Percentiles rank a stretch among this genome's conserved stretches.
These are phyloP conservation scores for Ormia ochracea DNA, from an alignment of 2,888 invertebrate genomes.

Conservation along the genomic window DNA sequence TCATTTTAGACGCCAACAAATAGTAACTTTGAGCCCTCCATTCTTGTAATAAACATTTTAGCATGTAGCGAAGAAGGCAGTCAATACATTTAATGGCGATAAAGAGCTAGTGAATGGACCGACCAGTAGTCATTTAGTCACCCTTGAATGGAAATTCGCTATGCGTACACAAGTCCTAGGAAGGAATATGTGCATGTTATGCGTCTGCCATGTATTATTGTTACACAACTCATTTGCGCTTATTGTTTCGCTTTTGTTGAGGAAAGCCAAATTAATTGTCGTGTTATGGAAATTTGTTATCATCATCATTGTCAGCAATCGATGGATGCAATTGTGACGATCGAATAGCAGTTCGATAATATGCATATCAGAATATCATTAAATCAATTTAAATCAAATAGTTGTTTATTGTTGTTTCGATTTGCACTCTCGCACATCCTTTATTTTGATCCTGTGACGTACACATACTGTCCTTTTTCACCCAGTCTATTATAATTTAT, in stretches of 20 bases:
- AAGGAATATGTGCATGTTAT: not conserved
- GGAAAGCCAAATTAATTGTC: constrained; percentile 56
- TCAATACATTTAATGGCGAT: constrained; percentile 21
- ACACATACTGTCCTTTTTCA: not conserved
- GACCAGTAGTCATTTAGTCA: constrained; percentile 11
- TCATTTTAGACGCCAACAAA: not conserved
- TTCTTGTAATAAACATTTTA: constrained; percentile 27
- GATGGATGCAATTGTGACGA: not conserved
- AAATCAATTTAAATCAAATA: constrained; percentile 28
- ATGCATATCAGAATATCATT: constrained; percentile 56
- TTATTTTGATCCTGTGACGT: not conserved
- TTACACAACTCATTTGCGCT: not conserved
- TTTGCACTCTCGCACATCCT: constrained; percentile 27
- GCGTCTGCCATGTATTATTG: constrained; percentile 4
- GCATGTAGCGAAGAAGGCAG: constrained; percentile 10
- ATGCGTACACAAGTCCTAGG: not conserved
- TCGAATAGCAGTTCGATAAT: constrained; percentile 28
- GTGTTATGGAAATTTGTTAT: constrained; percentile 61
- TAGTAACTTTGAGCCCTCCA: not conserved
- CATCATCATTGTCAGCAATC: constrained; percentile 45
- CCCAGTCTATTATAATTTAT: not conserved
- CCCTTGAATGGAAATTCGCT: constrained; percentile 25
- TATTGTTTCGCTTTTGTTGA: constrained; percentile 26
- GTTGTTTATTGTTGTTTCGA: constrained; percentile 38
- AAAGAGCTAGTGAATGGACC: not conserved